Percentiles rank a stretch among this genome's conserved stretches.
Evolutionary conservation across 2,888 invertebrate species (phyloP).

Genomic region (Synergus umbraculus): DNA sequence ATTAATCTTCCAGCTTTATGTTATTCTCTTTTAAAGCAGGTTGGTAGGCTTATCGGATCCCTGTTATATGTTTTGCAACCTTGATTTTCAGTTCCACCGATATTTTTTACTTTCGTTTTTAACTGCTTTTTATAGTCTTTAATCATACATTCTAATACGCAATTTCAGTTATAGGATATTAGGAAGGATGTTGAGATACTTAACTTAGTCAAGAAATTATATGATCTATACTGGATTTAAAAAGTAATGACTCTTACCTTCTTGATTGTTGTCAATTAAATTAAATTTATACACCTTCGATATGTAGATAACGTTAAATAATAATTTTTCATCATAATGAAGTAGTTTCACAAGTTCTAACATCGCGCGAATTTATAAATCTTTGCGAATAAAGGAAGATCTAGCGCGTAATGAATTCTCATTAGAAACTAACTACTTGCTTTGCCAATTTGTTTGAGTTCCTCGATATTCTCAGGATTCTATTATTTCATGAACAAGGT

Average conservation of each 20-base stretch:
- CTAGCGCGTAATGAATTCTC: conserved; percentile 9
- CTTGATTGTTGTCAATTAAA: conserved; percentile 25
- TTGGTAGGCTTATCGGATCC: conserved; percentile 17
- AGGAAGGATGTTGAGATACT: neutral
- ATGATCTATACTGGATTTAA: neutral
- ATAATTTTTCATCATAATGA: conserved; percentile 11
- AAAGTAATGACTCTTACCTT: neutral
- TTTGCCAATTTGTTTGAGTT: neutral
- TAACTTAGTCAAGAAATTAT: neutral
- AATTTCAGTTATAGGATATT: neutral
- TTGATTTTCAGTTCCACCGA: conserved; percentile 5
- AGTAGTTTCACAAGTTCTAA: conserved; percentile 15
- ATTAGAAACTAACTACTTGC: conserved; percentile 11
- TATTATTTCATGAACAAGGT: conserved; percentile 30
- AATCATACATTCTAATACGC: neutral
- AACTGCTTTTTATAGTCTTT: neutral
- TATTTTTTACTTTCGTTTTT: conserved; percentile 13
- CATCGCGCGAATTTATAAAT: conserved; percentile 17
- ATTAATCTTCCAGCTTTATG: conserved; percentile 32
- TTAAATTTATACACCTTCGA: conserved; percentile 9
- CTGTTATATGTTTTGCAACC: conserved; percentile 15
- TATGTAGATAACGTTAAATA: conserved; percentile 12
- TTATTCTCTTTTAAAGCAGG: conserved; percentile 25
- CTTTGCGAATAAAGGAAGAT: conserved; percentile 21
- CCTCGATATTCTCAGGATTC: neutral